phyloP scores from a whole-genome alignment of 2,797 vertebrate genomes.

The Hemitrygon akajei region DNA sequence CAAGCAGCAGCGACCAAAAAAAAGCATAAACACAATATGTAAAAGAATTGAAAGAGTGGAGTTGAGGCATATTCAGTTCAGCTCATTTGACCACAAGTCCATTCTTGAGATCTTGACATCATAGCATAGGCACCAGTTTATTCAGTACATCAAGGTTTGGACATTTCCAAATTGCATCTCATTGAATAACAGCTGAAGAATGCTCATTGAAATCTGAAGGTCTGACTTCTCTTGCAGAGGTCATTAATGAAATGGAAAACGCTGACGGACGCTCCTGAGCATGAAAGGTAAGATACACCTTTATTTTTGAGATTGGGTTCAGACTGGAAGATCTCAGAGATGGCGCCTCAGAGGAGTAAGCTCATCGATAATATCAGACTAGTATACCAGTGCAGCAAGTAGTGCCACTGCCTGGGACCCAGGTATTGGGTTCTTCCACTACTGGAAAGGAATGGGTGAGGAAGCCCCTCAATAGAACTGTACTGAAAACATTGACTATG shows the following conservation, averaged over 20 bases:
- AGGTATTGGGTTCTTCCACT: too few species aligned
- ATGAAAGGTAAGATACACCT: constrained; percentile 67
- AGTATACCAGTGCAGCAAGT: too few species aligned
- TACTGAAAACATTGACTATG: too few species aligned
- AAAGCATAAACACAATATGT: too few species aligned
- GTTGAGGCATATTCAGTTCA: too few species aligned
- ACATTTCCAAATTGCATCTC: neutral
- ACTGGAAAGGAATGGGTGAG: too few species aligned
- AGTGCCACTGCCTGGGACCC: too few species aligned
- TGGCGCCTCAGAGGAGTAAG: neutral
- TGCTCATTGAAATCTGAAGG: neutral
- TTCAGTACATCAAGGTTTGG: neutral
- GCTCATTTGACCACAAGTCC: neutral
- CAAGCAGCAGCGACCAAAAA: too few species aligned
- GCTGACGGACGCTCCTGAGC: constrained; percentile 68
- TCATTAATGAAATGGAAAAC: constrained; percentile 73
- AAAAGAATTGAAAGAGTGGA: too few species aligned
- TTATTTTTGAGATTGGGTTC: constrained; percentile 16
- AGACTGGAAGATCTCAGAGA: neutral
- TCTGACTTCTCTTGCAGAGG: constrained; percentile 52
- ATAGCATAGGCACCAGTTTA: neutral
- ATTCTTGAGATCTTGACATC: neutral
- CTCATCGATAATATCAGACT: neutral
- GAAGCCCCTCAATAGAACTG: too few species aligned
- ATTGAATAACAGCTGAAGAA: neutral